Evolutionary conservation across 2,888 invertebrate species (phyloP), one percentile per base, ranked within the genome.

Genomic region (Pheosia gnoma): DNA sequence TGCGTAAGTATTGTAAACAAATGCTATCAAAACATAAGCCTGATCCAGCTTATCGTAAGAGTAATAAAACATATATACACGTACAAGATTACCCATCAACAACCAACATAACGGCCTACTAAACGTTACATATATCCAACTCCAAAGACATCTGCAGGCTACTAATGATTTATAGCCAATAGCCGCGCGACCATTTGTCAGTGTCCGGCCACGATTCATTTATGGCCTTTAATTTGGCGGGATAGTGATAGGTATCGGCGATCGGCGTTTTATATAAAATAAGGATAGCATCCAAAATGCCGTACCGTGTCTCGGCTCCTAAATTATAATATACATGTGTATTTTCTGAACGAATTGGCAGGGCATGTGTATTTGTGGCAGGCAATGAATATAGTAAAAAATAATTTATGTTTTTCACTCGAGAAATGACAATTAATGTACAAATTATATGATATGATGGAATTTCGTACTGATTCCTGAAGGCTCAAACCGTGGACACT

Each of bases 131-230:
- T n/a, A 13, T 6, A 10, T 5, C 37, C 11, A 5, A 54, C 5
- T 38, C 38, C 5, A 7, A 38, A 38, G 11, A 38, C 54, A 11
- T 54, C 37, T 49, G 49, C n/a, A 49, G 47, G 49, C 11, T 7
- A 25, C 25, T n/a, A 47, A 47, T 47, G 51, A 51, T 8, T 51
- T 51, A 25, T 47, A 47, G 25, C 51, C 51, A n/a, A n/a, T 47
- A n/a, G 51, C 51, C 25, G n/a, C 51, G 47, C 51, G 8, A 9
- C 51, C 8, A 51, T 51, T 51, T 51, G 51, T 51, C 51, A 51
- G 8, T 25, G 51, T 51, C 25, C 25, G 49, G 49, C 51, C 25
- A 47, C 9, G 43, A 43, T 43, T 43, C 43, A 43, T 49, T 49
- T 13, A 49, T 49, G n/a, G 49, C 49, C 49, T 11, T 43, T 43